Percentiles rank a stretch among this genome's conserved stretches.
Conservation (phyloP, 2,797 vertebrate genomes). For the Enteromius radiatus region DNA sequence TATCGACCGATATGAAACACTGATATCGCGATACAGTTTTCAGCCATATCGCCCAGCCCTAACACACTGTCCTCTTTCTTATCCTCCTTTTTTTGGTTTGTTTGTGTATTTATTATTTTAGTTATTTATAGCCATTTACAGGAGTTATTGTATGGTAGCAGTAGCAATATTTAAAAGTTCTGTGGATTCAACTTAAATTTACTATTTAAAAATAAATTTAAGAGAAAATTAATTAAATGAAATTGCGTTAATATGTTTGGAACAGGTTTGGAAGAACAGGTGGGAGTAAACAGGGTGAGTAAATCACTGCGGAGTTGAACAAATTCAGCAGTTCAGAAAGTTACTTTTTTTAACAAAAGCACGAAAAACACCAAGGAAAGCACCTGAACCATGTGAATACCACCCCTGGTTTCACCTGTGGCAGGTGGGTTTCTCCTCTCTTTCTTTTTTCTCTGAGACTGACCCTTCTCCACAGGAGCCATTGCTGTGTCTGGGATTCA, state of each 20-base stretch:
- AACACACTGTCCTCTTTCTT: background rate
- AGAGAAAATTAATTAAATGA: background rate
- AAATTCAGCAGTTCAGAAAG: background rate
- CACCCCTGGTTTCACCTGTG: background rate
- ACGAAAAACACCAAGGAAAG: background rate
- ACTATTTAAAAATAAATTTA: background rate
- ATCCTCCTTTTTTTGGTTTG: too few species aligned
- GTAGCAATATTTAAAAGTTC: background rate
- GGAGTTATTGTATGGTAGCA: background rate
- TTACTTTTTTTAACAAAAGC: background rate
- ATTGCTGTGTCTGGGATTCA: conserved; percentile 11
- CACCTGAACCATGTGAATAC: background rate
- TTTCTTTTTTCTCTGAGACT: background rate
- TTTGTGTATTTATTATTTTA: background rate
- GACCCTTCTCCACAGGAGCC: background rate
- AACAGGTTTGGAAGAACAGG: conserved; percentile 3
- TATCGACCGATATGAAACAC: too few species aligned
- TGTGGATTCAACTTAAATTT: background rate
- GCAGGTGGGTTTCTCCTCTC: background rate
- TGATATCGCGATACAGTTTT: too few species aligned
- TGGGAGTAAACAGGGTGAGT: background rate
- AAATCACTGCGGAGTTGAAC: background rate
- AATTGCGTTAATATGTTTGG: background rate
- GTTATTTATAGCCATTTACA: background rate
- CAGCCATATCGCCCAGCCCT: too few species aligned